These are phyloP conservation scores for Thyatira batis DNA, from an alignment of 2,888 invertebrate species.

Conservation along the genomic window DNA sequence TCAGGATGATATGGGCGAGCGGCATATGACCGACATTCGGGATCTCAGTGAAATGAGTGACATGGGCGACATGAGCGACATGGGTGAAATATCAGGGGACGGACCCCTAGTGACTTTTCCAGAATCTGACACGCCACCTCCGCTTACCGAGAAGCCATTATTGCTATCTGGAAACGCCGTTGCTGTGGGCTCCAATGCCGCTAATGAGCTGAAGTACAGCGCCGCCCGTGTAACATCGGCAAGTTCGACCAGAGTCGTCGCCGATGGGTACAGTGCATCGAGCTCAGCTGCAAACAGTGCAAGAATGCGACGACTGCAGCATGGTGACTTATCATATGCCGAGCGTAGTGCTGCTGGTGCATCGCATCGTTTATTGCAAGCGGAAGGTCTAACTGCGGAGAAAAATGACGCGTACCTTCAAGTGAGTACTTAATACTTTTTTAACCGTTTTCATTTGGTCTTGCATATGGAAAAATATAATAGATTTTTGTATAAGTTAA, in stretches of 20 bases:
- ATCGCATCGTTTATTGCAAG: slow-evolving; percentile 89
- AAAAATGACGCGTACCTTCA: slow-evolving; percentile 92
- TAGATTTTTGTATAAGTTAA: too few species aligned
- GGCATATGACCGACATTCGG: slow-evolving; percentile 72
- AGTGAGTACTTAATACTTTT: slow-evolving; percentile 76
- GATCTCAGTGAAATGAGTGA: slow-evolving; percentile 77
- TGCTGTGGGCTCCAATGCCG: slow-evolving; percentile 64
- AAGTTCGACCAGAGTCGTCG: slow-evolving; percentile 87
- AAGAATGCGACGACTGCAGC: slow-evolving; percentile 84
- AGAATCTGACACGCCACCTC: slow-evolving; percentile 88
- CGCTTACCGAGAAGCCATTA: slow-evolving; percentile 71
- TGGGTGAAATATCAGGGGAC: slow-evolving; percentile 68
- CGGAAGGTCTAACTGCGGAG: slow-evolving; percentile 93
- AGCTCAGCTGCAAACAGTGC: slow-evolving; percentile 77
- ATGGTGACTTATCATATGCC: slow-evolving; percentile 91
- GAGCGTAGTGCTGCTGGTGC: slow-evolving; percentile 91
- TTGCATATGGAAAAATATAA: too few species aligned
- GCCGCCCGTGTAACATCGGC: slow-evolving; percentile 92
- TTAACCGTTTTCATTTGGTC: slow-evolving; percentile 4
- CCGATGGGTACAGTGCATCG: slow-evolving; percentile 91
- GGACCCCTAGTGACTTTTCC: slow-evolving; percentile 92
- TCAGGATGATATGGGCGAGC: slow-evolving; percentile 77
- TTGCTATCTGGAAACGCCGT: slow-evolving; percentile 70
- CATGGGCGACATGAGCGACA: slow-evolving; percentile 77
- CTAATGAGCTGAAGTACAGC: slow-evolving; percentile 91